Evolutionary conservation across 2,888 invertebrate species (phyloP).

Genomic region (Trypoxylon attenuatum): DNA sequence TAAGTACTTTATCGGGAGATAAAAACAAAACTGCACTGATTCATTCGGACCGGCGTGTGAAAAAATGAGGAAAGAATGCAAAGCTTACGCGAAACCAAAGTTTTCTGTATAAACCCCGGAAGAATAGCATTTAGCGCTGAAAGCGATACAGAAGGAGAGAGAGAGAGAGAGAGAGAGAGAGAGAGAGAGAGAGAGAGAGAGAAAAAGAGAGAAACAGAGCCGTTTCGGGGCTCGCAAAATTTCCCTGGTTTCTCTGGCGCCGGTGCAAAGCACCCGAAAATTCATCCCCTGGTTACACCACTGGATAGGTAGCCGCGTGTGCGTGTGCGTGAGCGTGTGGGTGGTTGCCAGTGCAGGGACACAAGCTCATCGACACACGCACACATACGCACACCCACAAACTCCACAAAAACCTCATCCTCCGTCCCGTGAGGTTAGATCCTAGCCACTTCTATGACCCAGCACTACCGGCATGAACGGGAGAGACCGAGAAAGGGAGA

Average conservation of each 20-base stretch:
- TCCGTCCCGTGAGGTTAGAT: conserved; percentile 59
- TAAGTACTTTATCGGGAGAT: too few species aligned
- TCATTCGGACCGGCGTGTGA: too few species aligned
- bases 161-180: conserved; percentile 6
- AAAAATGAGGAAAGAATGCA: too few species aligned
- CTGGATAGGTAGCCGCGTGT: conserved; percentile 9
- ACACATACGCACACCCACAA: conserved; percentile 20
- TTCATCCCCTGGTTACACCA: conserved; percentile 31
- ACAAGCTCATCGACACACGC: too few species aligned
- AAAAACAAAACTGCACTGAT: too few species aligned
- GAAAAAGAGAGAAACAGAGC: conserved; percentile 2
- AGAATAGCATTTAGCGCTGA: neutral
- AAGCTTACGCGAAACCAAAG: neutral
- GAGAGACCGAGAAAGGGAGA: conserved; percentile 8
- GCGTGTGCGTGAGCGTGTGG: conserved; percentile 21
- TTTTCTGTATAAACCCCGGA: neutral
- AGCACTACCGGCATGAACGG: conserved; percentile 42
- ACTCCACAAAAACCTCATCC: conserved; percentile 50
- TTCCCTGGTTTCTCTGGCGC: neutral
- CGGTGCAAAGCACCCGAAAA: conserved; percentile 23
- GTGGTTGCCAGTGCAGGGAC: too few species aligned
- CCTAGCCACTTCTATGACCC: conserved; percentile 63
- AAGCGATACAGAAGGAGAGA: neutral
- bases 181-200: conserved; percentile 2
- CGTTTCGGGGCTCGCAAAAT: neutral